These are phyloP conservation scores for Penaeus chinensis DNA, from an alignment of 1,140 invertebrate species.

Conservation along the genomic window DNA sequence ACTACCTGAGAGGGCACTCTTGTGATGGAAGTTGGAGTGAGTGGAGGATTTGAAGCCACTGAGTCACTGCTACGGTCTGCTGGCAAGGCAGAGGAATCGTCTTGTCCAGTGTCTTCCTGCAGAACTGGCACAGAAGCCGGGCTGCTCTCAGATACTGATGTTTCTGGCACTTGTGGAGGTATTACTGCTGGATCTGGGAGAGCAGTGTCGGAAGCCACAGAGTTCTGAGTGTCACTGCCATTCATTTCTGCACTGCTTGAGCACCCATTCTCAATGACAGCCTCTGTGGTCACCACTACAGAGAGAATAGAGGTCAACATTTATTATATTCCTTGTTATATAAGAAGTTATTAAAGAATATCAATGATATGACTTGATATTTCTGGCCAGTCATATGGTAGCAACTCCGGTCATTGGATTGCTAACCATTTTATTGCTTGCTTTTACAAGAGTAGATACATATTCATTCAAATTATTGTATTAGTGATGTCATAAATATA, in stretches of 20 bases:
- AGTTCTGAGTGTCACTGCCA: neutral
- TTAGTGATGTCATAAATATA: too few relatives aligned
- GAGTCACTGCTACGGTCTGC: conserved; percentile 44
- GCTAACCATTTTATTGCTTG: too few relatives aligned
- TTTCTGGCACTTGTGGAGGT: conserved; percentile 23
- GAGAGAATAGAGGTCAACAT: too few relatives aligned
- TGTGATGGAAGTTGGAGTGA: conserved; percentile 65
- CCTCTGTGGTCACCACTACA: conserved; percentile 37
- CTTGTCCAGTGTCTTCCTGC: conserved; percentile 38
- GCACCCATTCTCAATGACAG: conserved; percentile 3
- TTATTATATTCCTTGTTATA: too few relatives aligned
- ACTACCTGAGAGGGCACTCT: conserved; percentile 69
- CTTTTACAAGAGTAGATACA: too few relatives aligned
- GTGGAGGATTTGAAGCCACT: conserved; percentile 63
- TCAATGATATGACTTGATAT: too few relatives aligned
- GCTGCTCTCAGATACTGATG: neutral
- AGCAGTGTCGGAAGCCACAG: neutral
- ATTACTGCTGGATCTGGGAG: neutral
- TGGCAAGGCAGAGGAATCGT: conserved; percentile 18
- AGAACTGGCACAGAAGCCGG: neutral
- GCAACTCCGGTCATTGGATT: too few relatives aligned
- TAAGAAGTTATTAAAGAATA: too few relatives aligned
- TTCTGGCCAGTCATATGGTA: too few relatives aligned
- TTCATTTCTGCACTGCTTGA: neutral
- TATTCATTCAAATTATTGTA: too few relatives aligned